phyloP scores from a whole-genome alignment of 2,113 vertebrate genomes.

The Nesogale talazaci region DNA sequence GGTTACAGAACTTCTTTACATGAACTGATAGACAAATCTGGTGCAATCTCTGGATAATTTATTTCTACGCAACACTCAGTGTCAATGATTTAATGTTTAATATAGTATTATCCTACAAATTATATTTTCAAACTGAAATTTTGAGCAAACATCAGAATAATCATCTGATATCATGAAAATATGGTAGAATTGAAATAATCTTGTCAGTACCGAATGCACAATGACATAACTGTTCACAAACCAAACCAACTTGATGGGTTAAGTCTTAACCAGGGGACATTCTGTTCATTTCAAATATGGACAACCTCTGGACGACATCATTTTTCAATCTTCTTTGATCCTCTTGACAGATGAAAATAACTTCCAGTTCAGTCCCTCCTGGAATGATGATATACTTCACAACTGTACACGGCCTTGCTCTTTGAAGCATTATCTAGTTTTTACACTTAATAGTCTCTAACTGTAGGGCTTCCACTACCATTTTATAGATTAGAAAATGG shows the following conservation, averaged over 20 bases:
- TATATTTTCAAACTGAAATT: slow-evolving; percentile 30
- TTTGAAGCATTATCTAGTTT: neutral
- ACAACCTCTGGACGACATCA: neutral
- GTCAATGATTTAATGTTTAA: slow-evolving; percentile 47
- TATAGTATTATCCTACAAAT: slow-evolving; percentile 63
- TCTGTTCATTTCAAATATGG: slow-evolving; percentile 39
- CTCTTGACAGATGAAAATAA: neutral
- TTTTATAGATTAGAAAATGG: neutral
- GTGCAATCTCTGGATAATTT: slow-evolving; percentile 17
- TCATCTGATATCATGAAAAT: neutral
- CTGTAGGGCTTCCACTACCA: neutral
- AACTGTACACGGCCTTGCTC: neutral
- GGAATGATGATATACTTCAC: neutral
- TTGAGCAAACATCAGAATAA: slow-evolving; percentile 63
- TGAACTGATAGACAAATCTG: neutral
- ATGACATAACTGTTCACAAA: slow-evolving; percentile 27
- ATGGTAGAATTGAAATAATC: neutral
- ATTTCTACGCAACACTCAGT: slow-evolving; percentile 53
- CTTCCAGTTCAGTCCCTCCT: neutral
- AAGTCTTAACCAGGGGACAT: neutral
- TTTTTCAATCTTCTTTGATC: neutral
- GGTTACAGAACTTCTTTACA: slow-evolving; percentile 58
- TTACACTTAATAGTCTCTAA: neutral
- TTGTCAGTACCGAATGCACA: neutral
- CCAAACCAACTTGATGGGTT: neutral